Evolutionary conservation across 2,113 vertebrate genomes (phyloP).

Genomic region (Grammomys surdaster): DNA sequence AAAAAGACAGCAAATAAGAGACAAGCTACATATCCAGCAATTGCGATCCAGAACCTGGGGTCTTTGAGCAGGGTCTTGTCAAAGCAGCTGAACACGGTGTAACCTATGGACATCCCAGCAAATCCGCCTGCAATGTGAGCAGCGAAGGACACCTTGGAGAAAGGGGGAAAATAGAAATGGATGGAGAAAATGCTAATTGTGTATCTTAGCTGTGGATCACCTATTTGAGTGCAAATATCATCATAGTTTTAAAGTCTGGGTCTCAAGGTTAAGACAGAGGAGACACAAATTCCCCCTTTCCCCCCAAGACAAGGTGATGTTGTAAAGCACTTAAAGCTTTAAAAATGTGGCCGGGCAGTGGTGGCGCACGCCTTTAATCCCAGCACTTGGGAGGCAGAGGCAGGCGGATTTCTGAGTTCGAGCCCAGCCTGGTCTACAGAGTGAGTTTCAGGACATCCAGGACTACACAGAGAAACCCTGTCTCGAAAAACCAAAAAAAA

Average conservation of each 20-base stretch:
- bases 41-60: conserved; percentile 93
- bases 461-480: not conserved
- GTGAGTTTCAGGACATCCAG: not conserved
- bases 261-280: not conserved
- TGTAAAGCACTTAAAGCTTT: not conserved
- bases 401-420: not conserved
- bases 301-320: not conserved
- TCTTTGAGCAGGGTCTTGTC: conserved; percentile 91
- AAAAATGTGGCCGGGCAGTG: not conserved
- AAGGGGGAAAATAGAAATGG: not conserved
- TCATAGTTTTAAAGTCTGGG: conserved; percentile 32
- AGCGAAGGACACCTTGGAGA: conserved; percentile 93
- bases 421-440: not conserved
- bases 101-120: conserved; percentile 95
- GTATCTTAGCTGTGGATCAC: not conserved
- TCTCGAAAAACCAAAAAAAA: not conserved
- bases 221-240: not conserved
- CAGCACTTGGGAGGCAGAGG: not conserved
- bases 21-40: conserved; percentile 88
- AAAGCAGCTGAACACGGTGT: conserved; percentile 94
- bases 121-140: conserved; percentile 93
- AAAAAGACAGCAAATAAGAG: conserved; percentile 92
- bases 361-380: not conserved
- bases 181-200: conserved; percentile 5
- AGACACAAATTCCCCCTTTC: not conserved